Evolutionary conservation across 2,888 invertebrate species (phyloP), one percentile per base, ranked within the genome.

Genomic region (Drosophila picticornis): DNA sequence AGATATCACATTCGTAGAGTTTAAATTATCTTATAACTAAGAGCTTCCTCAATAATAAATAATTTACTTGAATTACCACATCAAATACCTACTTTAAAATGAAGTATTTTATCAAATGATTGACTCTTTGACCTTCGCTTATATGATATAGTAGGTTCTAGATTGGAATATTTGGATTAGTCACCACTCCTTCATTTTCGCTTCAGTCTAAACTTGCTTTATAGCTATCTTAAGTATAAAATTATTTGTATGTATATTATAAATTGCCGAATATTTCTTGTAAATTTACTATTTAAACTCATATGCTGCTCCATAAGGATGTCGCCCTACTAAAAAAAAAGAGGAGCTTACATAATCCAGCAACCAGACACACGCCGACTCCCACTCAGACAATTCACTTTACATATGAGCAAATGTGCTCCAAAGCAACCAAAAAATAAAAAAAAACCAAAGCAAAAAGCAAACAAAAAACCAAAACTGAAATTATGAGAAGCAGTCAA

Each of bases 371-470:
- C 40, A 70, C 63, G 51, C 52, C 48, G 27, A 48, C 65, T 48
- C 46, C 57, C 56, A 57, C 52, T 50, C 72, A 79, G 60, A 84
- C 84, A 84, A 87, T 87, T 85, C 88, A 87, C 90, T 84, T 87
- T 84, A 83, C 85, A 89, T 85, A 85, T 87, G 85, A 89, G 90
- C 90, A 87, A 83, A 81, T 84, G 84, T 76, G 82, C 67, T 77
- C 65, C 57, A 82, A 79, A 88, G 77, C 61, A 66, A 69, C 75
- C 64, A 61, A 74, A 84, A 77, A 74, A 73, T 63, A 65, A 40
- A 48, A 32, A 16, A 16, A 36, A 57, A 25, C 29, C 29, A 40
- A 46, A 31, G 57, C 52, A 64, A 52, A 64, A 66, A 51, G 63
- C 55, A 19, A 58, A 38, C 22, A 63, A 68, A 66, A 65, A 27